Conservation (phyloP, 53 echinoderm and acorn worm genomes). For the Actinopyga echinites region DNA sequence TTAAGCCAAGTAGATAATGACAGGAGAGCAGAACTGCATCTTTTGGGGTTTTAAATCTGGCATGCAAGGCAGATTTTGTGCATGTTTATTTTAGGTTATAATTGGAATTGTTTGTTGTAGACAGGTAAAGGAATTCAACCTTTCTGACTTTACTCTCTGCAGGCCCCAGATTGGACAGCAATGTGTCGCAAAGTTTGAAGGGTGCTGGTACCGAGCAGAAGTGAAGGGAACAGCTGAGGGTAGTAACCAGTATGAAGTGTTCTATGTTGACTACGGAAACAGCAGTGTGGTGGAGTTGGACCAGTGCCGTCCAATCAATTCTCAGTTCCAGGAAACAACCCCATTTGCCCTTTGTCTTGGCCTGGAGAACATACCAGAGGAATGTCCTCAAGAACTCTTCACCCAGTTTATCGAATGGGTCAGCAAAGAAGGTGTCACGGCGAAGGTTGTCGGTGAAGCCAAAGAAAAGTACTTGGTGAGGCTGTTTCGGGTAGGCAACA, state of each 20-base stretch:
- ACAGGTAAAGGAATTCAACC: too few species aligned
- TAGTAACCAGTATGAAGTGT: neutral
- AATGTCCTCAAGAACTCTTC: too few species aligned
- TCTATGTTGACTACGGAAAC: constrained; percentile 22
- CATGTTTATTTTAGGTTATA: too few species aligned
- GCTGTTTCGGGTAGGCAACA: neutral
- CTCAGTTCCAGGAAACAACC: neutral
- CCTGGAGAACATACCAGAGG: neutral
- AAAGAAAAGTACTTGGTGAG: neutral
- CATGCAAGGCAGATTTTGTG: too few species aligned
- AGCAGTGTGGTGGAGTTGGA: neutral
- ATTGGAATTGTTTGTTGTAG: too few species aligned
- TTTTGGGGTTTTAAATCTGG: too few species aligned
- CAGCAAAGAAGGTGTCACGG: neutral
- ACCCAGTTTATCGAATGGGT: neutral
- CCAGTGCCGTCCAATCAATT: neutral
- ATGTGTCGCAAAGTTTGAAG: neutral
- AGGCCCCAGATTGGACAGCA: neutral
- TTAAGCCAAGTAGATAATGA: too few species aligned
- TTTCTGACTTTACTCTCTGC: too few species aligned
- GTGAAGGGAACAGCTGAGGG: neutral
- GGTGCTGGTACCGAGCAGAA: neutral
- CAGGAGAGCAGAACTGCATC: too few species aligned
- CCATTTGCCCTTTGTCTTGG: neutral
- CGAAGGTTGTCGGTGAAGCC: neutral